These are phyloP conservation scores for Andrena haemorrhoa DNA, from an alignment of 2,888 invertebrate species.

Conservation along the genomic window DNA sequence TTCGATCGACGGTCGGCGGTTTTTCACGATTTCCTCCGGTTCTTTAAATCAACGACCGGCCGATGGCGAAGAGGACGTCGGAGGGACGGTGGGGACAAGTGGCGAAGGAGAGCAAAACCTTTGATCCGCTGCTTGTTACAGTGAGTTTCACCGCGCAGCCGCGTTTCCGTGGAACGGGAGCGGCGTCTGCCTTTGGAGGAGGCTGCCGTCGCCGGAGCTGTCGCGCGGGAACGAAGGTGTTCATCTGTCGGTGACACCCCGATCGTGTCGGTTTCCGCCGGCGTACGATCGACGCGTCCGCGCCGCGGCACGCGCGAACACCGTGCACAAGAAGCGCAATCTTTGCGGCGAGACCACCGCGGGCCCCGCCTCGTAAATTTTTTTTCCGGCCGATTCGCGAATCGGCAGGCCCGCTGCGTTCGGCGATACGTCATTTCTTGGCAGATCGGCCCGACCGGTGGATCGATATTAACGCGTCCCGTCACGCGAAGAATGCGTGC, in stretches of 20 bases:
- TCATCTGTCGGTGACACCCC: conserved; percentile 18
- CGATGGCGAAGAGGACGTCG: background rate
- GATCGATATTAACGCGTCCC: conserved; percentile 72
- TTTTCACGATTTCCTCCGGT: background rate
- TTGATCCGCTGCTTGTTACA: conserved; percentile 27
- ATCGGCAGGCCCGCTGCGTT: conserved; percentile 70
- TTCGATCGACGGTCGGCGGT: background rate
- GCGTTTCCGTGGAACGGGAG: conserved; percentile 35
- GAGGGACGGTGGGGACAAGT: background rate
- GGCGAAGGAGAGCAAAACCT: conserved; percentile 32
- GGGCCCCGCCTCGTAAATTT: conserved; percentile 64
- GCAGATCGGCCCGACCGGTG: conserved; percentile 61
- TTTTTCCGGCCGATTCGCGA: conserved; percentile 65
- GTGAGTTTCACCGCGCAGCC: conserved; percentile 19
- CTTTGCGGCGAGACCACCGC: conserved; percentile 50
- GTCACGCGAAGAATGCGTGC: conserved; percentile 72
- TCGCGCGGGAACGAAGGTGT: conserved; percentile 41
- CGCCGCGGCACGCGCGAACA: conserved; percentile 54
- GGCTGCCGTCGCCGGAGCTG: conserved; percentile 11
- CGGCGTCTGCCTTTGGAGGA: conserved; percentile 11
- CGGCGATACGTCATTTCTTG: conserved; percentile 75
- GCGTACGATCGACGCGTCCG: conserved; percentile 43
- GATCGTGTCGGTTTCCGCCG: conserved; percentile 33
- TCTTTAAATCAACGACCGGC: background rate
- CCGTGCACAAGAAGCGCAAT: conserved; percentile 53